Base-by-base conservation (phyloP, 2,888 invertebrate species). In the Itoplectis maculator region DNA sequence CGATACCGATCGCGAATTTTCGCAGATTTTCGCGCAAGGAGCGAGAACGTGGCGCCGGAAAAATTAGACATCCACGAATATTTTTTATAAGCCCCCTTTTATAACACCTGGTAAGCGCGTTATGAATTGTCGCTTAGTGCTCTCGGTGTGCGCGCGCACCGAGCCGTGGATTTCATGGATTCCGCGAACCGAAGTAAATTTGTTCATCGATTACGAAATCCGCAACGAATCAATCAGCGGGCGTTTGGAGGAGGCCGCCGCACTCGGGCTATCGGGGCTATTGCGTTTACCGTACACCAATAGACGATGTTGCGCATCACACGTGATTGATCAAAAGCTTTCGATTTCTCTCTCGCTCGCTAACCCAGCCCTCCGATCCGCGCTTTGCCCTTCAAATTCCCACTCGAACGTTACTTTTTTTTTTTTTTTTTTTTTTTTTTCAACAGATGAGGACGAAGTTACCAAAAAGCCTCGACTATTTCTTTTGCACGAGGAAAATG, bases 161-260 rank as follows among this genome's bases (percentile, higher is more conserved):
- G 45, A 37, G 3, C 29, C 18, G 35, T 5, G 13, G 73, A 42
- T 47, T 45, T 70, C 59, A 15, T n/a, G n/a, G 42, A 72, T 45
- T 45, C 70, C 69, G 56, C 18, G 70, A 20, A 66, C 18, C 69
- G 35, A 56, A 76, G 65, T 66, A 72, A 66, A 81, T 72, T 81
- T 79, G 79, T 65, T 72, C 66, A 72, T 78, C 70, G 35, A 79
- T 72, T 79, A 56, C 35, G 29, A 54, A 70, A 75, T 70, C 37
- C 65, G 15, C 56, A 29, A 56, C 56, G 42, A 81, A 81, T 79
- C 56, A 81, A 81, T 72, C 80, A 66, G 3, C 65, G 47, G 49
- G 45, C 40, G 23, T 42, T 69, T 20, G 47, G n/a, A 15, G n/a
- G 5, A 20, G 18, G n/a, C 7, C 63, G 8, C 13, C 5, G 37